Evolutionary conservation across 2,797 vertebrate genomes (phyloP).

Genomic region (Trichosurus vulpecula): DNA sequence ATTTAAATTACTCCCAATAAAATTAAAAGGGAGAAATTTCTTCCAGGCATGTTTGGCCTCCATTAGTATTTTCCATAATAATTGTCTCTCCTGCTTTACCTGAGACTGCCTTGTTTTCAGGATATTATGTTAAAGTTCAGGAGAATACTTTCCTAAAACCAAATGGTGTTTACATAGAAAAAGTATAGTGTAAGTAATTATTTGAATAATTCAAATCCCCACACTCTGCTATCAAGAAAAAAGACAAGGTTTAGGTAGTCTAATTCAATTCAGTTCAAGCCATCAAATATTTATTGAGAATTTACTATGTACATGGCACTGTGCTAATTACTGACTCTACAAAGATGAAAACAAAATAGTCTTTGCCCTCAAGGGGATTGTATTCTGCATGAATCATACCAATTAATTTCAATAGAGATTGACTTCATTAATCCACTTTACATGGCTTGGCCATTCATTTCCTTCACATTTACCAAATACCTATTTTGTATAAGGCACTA

Average conservation of each 20-base stretch:
- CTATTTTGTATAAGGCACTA: background rate
- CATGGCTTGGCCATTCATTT: background rate
- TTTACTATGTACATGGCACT: background rate
- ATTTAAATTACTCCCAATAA: background rate
- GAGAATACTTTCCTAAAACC: background rate
- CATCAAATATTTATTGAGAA: background rate
- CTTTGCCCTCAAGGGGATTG: background rate
- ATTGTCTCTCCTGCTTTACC: background rate
- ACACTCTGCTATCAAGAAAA: background rate
- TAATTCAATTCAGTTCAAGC: background rate
- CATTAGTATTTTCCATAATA: background rate
- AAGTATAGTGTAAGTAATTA: background rate
- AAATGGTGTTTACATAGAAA: background rate
- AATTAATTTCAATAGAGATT: background rate
- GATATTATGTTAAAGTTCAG: background rate
- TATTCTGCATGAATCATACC: background rate
- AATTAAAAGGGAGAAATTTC: background rate
- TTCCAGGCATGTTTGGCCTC: background rate
- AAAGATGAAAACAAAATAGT: background rate
- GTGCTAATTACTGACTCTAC: background rate
- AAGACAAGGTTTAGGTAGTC: background rate
- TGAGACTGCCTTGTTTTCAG: background rate
- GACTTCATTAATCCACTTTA: background rate
- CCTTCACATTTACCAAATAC: background rate
- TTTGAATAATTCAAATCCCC: background rate